Percentiles rank a stretch among this genome's conserved stretches.
These are phyloP conservation scores for Mellivora capensis DNA, from an alignment of 2,113 vertebrate genomes.

Conservation along the genomic window DNA sequence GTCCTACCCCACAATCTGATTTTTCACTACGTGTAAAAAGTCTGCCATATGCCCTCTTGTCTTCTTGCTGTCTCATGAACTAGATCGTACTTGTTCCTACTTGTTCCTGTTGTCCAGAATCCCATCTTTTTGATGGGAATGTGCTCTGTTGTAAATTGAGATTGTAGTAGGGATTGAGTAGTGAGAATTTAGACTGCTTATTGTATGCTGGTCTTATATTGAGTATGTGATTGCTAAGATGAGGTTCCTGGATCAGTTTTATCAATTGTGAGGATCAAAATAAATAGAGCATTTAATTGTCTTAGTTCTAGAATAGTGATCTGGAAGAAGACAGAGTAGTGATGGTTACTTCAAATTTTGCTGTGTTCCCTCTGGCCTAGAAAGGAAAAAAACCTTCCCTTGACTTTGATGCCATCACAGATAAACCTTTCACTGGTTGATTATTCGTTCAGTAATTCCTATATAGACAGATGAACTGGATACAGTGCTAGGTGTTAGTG, in stretches of 20 bases:
- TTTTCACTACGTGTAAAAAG: not conserved
- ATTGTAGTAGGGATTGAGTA: not conserved
- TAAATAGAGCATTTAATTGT: constrained; percentile 17
- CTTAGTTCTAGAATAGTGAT: constrained; percentile 4
- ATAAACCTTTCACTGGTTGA: not conserved
- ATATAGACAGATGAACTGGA: not conserved
- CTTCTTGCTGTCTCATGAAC: not conserved
- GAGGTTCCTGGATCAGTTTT: not conserved
- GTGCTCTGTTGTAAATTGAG: not conserved
- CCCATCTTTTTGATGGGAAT: not conserved
- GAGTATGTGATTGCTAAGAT: not conserved
- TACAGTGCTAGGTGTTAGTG: not conserved
- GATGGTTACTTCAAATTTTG: not conserved
- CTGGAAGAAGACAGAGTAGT: not conserved
- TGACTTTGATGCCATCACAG: not conserved
- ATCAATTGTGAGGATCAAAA: not conserved
- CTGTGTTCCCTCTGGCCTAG: not conserved
- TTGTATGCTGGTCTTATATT: not conserved
- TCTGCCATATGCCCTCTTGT: not conserved
- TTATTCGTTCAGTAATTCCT: not conserved
- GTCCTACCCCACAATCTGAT: not conserved
- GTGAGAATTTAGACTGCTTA: not conserved
- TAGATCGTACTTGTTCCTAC: not conserved
- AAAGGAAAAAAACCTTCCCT: not conserved
- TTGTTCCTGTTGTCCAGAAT: not conserved